Base-by-base conservation (phyloP, 2,888 invertebrate genomes). In the Eugnorisma glareosa region DNA sequence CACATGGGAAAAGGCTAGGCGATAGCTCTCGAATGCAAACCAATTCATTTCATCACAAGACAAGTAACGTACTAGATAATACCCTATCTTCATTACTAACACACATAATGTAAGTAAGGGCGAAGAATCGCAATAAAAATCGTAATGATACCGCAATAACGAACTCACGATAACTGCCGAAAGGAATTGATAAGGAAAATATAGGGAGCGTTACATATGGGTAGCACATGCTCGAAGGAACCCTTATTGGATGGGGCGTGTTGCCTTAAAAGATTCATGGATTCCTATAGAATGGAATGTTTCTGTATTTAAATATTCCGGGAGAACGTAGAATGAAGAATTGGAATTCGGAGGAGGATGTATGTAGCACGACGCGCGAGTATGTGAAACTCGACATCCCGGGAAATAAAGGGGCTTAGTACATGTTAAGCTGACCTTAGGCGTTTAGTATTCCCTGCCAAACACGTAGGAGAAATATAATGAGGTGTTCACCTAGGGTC, bases 121-220 rank as follows among this genome's bases (percentile, higher is more conserved):
- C 86, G 84, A 86, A 67, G 84, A 84, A 79, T 86, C 83, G 85
- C 84, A 88, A 89, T 89, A 88, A 89, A 89, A 89, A 83, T 89
- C 87, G 88, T 87, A 86, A 89, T 88, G 88, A 86, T 84, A 88
- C 84, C 84, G 86, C 86, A 87, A 84, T 90, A 89, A 90, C 88
- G 88, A 89, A 87, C 89, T 89, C 84, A 78, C 85, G 86, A 87
- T 86, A 89, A 86, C 88, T 87, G 86, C 79, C 77, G 81, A 86
- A 83, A 84, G 87, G 84, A 90, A 90, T 89, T 88, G 90, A 90
- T 89, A 90, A 89, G 89, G 88, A 89, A 89, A 90, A 90, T 87
- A 86, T 88, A 87, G 82, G 83, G 75, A 80, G 69, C 85, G 88
- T 81, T 89, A 88, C 89, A 86, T 87, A 86, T 86, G 76, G 80